phyloP scores from a whole-genome alignment of 2,888 invertebrate genomes.

The Epicampocera succincta region DNA sequence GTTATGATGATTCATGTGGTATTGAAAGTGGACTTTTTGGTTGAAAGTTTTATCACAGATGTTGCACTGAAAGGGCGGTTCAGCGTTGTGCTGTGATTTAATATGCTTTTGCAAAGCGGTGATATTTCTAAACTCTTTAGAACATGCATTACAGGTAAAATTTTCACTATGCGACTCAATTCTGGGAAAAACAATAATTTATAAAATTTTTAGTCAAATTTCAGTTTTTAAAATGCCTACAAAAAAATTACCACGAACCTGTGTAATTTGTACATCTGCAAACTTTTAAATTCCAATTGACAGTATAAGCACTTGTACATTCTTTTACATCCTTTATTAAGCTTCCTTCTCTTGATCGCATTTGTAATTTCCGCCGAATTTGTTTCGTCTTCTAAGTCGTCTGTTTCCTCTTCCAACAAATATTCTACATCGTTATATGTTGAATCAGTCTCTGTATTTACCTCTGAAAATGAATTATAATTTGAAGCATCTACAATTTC shows the following conservation, averaged over 20 bases:
- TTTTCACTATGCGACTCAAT: slow-evolving; percentile 65
- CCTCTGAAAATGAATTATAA: slow-evolving; percentile 12
- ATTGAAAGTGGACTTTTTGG: slow-evolving; percentile 74
- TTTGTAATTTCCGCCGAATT: background rate
- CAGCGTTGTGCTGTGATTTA: slow-evolving; percentile 70
- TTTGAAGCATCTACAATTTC: background rate
- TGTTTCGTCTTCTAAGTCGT: background rate
- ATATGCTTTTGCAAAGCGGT: slow-evolving; percentile 72
- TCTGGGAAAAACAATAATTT: slow-evolving; percentile 46
- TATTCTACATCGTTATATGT: slow-evolving; percentile 38
- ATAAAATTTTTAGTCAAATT: background rate
- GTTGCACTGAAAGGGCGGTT: slow-evolving; percentile 70
- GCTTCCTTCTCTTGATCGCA: background rate
- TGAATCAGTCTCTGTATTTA: background rate
- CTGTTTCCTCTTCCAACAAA: slow-evolving; percentile 18
- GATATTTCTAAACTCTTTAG: slow-evolving; percentile 69
- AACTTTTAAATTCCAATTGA: slow-evolving; percentile 21
- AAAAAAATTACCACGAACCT: slow-evolving; percentile 11
- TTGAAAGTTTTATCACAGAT: slow-evolving; percentile 74
- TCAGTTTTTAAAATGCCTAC: background rate
- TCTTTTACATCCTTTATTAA: background rate
- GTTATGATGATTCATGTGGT: slow-evolving; percentile 74
- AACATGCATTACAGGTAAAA: slow-evolving; percentile 70
- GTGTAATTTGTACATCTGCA: slow-evolving; percentile 32
- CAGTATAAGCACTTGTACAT: slow-evolving; percentile 38